Evolutionary conservation across 2,797 vertebrate species (phyloP).

Genomic region (Rhinella marina): DNA sequence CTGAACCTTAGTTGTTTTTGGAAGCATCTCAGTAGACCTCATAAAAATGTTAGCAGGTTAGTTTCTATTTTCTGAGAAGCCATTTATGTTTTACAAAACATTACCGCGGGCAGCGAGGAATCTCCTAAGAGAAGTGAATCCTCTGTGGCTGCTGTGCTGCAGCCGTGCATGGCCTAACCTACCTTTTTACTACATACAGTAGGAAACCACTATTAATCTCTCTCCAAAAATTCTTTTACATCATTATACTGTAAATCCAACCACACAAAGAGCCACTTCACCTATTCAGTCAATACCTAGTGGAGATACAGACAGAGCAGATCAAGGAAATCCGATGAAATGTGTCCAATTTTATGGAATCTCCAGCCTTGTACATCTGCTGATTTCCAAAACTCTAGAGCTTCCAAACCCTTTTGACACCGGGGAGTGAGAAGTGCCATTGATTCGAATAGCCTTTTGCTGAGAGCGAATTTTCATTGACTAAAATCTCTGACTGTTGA

Average conservation of each 20-base stretch:
- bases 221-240: not conserved
- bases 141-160: not conserved
- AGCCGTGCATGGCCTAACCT: not conserved
- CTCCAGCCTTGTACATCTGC: not conserved
- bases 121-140: constrained; percentile 25
- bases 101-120: constrained; percentile 20
- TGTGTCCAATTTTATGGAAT: not conserved
- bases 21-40: constrained; percentile 50
- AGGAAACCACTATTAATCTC: not conserved
- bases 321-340: not conserved
- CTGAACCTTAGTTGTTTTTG: constrained; percentile 56
- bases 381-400: not conserved
- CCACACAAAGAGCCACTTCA: not conserved
- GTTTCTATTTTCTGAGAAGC: constrained; percentile 39
- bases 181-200: not conserved
- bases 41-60: constrained; percentile 45
- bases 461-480: too few relatives aligned
- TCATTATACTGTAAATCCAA: not conserved
- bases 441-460: not conserved
- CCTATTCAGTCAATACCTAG: not conserved
- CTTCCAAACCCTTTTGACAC: too few relatives aligned
- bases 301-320: not conserved
- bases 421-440: too few relatives aligned
- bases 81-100: constrained; percentile 31
- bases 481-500: too few relatives aligned